phyloP scores from a whole-genome alignment of 2,797 vertebrate species.

The Rhabdophis nuchalis region DNA sequence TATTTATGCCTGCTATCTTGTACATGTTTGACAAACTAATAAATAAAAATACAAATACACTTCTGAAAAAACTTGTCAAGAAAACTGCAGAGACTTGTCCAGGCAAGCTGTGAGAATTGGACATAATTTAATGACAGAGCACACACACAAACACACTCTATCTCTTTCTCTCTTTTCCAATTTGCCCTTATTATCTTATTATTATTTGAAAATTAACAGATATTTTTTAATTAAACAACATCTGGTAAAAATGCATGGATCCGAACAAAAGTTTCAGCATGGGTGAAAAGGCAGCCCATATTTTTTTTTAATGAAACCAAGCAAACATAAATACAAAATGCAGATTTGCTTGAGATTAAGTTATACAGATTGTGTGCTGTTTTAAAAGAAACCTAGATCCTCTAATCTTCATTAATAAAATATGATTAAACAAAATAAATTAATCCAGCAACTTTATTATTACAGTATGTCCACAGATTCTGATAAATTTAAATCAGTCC shows the following conservation, averaged over 20 bases:
- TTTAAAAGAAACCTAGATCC: neutral
- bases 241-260: neutral
- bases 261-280: neutral
- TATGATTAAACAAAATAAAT: no score
- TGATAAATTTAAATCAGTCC: neutral
- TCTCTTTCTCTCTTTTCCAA: neutral
- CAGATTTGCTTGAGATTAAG: neutral
- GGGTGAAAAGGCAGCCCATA: neutral
- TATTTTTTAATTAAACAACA: neutral
- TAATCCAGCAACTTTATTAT: neutral
- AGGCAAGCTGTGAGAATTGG: neutral
- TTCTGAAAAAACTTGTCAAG: neutral
- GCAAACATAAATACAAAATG: neutral
- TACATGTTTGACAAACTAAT: no score
- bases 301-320: neutral
- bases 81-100: neutral
- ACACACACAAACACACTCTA: neutral
- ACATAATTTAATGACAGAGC: neutral
- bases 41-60: neutral
- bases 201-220: neutral
- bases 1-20: no score
- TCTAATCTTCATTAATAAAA: neutral
- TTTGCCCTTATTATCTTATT: neutral
- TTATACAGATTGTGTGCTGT: neutral
- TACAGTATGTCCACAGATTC: neutral